Evolutionary conservation across 1,140 invertebrate genomes (phyloP).

Genomic region (Gryllus bimaculatus): DNA sequence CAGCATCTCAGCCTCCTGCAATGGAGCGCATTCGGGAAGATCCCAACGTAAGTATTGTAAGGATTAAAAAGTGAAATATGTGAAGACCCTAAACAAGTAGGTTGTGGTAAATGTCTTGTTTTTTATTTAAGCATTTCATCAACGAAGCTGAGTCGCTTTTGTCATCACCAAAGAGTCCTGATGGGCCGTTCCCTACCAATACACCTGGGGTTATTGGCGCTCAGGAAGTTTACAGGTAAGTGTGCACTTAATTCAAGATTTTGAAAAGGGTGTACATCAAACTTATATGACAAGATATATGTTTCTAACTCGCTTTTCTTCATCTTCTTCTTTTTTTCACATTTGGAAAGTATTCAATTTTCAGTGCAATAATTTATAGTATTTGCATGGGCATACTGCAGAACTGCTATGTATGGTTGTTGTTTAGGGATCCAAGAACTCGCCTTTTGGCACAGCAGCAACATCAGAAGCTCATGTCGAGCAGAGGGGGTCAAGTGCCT

Average conservation of each 20-base stretch:
- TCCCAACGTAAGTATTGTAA: slow-evolving; percentile 57
- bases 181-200: slow-evolving; percentile 45
- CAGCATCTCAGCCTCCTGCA: slow-evolving; percentile 26
- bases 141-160: slow-evolving; percentile 67
- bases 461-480: slow-evolving; percentile 54
- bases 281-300: too few relatives aligned
- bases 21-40: slow-evolving; percentile 62
- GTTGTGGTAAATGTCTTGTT: slow-evolving; percentile 10
- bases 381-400: too few relatives aligned
- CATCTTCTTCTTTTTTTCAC: too few relatives aligned
- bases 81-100: neutral
- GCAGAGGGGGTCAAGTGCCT: slow-evolving; percentile 58
- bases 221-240: slow-evolving; percentile 82
- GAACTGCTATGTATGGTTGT: slow-evolving; percentile 8
- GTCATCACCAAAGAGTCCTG: slow-evolving; percentile 58
- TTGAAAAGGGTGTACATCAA: too few relatives aligned
- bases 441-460: slow-evolving; percentile 68
- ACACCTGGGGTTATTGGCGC: slow-evolving; percentile 90
- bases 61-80: neutral
- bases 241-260: neutral
- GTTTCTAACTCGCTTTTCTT: too few relatives aligned
- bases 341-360: too few relatives aligned
- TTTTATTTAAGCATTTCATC: slow-evolving; percentile 60
- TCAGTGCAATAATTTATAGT: too few relatives aligned
- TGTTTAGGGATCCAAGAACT: slow-evolving; percentile 66